Base-by-base conservation (phyloP, 1,140 invertebrate species). In the Ostrea edulis region DNA sequence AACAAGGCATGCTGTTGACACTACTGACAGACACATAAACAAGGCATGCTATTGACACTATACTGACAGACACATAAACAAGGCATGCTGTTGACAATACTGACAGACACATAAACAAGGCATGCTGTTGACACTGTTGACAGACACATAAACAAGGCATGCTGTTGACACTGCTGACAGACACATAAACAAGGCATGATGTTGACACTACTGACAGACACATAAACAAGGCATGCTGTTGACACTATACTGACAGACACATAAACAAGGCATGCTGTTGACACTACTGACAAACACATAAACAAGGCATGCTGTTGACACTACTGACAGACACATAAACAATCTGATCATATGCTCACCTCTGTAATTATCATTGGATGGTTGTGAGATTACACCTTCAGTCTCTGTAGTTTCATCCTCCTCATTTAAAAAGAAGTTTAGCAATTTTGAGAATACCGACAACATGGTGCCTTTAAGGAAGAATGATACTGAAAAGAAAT, bases 381-480 rank as follows among this genome's bases (percentile, higher is more conserved):
- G 22, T 17, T 77, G 25, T 29, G 68, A 1, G 0, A 14, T 29
- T 29, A 29, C n/a, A 14, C 0, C 68, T 29, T 77, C 25, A 25
- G 22, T 0, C 25, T 77, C 68, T 77, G 22, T 7, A 35, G 9
- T 14, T 7, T 77, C 68, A 29, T 77, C 68, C 17, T 77, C 68
- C 5, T 77, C 68, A 77, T 77, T 77, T 25, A 77, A 77, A 35
- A 77, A 35, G 14, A 77, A 77, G 25, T 25, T 77, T 17, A 77
- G 4, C 14, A 77, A 35, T 35, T 77, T 77, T 22, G 68, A 22
- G 29, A 77, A 77, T 29, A 25, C 68, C 12, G 68, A 29, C 14
- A 77, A 77, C 68, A 77, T 77, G 8, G 29, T 77, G 22, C 65
- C 12, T 29, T 71, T 8, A 22, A 11, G 8, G 22, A 9, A 25